Conservation (phyloP, 2,797 vertebrate genomes). For the Nyctibius grandis region DNA sequence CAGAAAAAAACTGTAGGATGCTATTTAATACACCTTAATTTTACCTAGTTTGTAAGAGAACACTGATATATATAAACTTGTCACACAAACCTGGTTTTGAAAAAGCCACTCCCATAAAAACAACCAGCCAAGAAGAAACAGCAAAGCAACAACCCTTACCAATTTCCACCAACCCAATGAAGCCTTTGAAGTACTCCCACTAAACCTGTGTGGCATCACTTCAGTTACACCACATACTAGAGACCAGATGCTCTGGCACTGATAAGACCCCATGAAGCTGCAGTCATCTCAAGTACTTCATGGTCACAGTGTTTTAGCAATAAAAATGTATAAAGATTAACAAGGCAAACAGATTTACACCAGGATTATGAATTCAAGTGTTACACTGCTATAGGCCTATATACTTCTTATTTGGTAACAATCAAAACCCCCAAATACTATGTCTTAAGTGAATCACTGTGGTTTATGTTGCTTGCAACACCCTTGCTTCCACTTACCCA, state of each 20-base stretch:
- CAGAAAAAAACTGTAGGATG: accelerated
- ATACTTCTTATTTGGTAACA: not conserved
- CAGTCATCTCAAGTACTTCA: not conserved
- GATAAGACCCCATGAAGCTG: not conserved
- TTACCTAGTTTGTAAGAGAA: not conserved
- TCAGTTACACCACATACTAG: not conserved
- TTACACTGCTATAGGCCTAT: not conserved
- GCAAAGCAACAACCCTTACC: not conserved
- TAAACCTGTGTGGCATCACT: not conserved
- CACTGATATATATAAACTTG: accelerated
- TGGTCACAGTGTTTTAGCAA: not conserved
- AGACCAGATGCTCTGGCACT: not conserved
- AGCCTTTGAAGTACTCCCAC: not conserved
- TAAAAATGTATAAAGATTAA: not conserved
- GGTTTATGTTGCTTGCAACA: not conserved
- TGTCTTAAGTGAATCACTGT: not conserved
- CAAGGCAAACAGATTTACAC: not conserved
- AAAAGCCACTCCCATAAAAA: not conserved
- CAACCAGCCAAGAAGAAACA: not conserved
- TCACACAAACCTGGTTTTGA: not conserved
- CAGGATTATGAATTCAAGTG: not conserved
- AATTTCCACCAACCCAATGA: accelerated
- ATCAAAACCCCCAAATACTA: not conserved
- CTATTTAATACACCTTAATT: not conserved
- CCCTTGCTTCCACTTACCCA: not conserved